Conservation (phyloP, 2,113 vertebrate genomes). For the Sapajus apella region DNA sequence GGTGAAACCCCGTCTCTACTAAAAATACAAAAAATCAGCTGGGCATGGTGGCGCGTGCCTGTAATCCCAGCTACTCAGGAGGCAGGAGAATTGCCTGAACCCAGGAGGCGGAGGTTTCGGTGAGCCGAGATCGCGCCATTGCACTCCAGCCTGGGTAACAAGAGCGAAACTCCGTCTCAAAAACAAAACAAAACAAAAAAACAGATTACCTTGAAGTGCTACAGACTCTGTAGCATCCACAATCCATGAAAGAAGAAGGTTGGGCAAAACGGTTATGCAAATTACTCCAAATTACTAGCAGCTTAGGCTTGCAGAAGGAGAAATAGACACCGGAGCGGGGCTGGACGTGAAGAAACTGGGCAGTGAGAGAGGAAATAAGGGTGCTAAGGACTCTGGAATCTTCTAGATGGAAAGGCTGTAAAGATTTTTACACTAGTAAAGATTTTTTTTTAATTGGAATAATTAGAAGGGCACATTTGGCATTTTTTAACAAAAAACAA, state of each 20-base stretch:
- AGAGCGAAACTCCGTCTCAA: too few relatives aligned
- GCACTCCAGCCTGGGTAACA: too few relatives aligned
- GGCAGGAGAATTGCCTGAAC: too few relatives aligned
- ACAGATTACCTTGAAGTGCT: neutral
- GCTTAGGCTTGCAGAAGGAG: neutral
- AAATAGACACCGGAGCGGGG: neutral
- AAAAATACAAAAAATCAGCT: too few relatives aligned
- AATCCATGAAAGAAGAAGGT: neutral
- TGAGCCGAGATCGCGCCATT: too few relatives aligned
- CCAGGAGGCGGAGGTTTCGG: too few relatives aligned
- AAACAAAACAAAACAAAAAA: neutral
- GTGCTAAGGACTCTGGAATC: neutral
- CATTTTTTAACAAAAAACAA: neutral
- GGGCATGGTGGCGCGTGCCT: too few relatives aligned
- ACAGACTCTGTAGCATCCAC: neutral
- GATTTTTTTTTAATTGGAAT: neutral
- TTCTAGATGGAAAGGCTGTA: neutral
- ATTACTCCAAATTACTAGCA: neutral
- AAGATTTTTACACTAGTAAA: neutral
- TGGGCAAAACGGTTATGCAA: neutral
- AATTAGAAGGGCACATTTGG: neutral
- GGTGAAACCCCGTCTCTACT: too few relatives aligned
- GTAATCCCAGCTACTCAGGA: too few relatives aligned
- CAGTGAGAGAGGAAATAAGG: neutral
- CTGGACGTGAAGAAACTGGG: neutral